Evolutionary conservation across 2,888 invertebrate genomes (phyloP), one percentile per base, ranked within the genome.

Genomic region (Pyrgus malvae): DNA sequence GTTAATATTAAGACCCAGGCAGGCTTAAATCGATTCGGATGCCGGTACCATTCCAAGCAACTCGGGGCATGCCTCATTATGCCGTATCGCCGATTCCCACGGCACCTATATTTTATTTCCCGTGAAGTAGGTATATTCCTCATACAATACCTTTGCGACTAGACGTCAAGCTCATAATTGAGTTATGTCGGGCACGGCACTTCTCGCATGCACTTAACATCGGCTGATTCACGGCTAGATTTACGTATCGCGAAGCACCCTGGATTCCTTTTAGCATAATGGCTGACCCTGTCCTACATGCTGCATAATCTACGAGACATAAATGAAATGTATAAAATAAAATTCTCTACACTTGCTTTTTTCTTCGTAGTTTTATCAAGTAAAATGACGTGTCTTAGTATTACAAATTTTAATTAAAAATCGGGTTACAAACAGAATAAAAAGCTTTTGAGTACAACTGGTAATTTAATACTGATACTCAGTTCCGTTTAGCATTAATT

Each of bases 171-270:
- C 69, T 82, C 72, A 71, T 90, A 89, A 90, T 88, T 86, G 75
- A 87, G 79, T 89, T 90, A 89, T 80, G 75, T 74, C 61, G 75
- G 72, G 76, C 76, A 66, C 74, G 81, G 69, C 77, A 84, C 78
- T 84, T 89, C 76, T 87, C 80, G 78, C 83, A 70, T 80, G 76
- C 83, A 85, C 75, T 86, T 88, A 83, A 78, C 87, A 38, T 40
- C 40, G 25, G 66, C 69, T 80, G 78, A 80, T 80, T 83, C 81
- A 80, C 72, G 71, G 66, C 63, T 69, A 64, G 70, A 70, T 72
- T 75, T 72, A 72, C 76, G 71, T 76, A 74, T 76, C 70, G 71
- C 70, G 70, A 79, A 78, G 70, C 74, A 72, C 74, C 74, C 77
- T 78, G 76, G 75, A 70, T 70, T 65, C 65, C 72, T 67, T 71